Percentiles rank a stretch among this genome's conserved stretches.
Conservation (phyloP, 2,113 vertebrate genomes). For the Otocyon megalotis region DNA sequence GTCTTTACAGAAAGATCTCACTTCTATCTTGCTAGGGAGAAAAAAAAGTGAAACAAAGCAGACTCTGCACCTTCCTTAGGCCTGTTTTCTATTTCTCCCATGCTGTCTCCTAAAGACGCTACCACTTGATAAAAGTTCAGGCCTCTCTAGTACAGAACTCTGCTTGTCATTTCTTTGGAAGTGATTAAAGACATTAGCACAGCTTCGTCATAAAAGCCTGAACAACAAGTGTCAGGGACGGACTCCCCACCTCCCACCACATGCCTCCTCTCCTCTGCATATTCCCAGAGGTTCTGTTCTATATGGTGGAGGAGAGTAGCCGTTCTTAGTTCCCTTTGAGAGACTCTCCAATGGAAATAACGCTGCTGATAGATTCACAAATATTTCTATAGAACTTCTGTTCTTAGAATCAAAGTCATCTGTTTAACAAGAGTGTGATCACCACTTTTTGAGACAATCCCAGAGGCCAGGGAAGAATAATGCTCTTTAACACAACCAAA, state of each 20-base stretch:
- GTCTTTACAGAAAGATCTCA: conserved; percentile 77
- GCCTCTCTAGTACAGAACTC: conserved; percentile 29
- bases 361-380: background rate
- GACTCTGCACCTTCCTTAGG: conserved; percentile 73
- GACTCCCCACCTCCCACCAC: background rate
- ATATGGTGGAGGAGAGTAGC: background rate
- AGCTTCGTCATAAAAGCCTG: conserved; percentile 34
- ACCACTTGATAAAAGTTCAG: conserved; percentile 82
- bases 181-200: conserved; percentile 70
- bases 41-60: conserved; percentile 61
- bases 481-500: background rate
- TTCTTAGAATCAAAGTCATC: conserved; percentile 29
- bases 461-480: background rate
- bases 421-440: background rate
- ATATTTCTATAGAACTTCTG: background rate
- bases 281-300: background rate
- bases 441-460: background rate
- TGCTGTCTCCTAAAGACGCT: conserved; percentile 81
- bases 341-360: conserved; percentile 22
- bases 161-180: conserved; percentile 70
- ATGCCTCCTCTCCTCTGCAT: background rate
- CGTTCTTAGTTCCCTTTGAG: background rate
- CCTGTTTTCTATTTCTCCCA: conserved; percentile 83
- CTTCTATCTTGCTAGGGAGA: conserved; percentile 62
- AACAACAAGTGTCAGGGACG: conserved; percentile 19